Conservation (phyloP, 2,888 invertebrate species). For the Pherbina coryleti region DNA sequence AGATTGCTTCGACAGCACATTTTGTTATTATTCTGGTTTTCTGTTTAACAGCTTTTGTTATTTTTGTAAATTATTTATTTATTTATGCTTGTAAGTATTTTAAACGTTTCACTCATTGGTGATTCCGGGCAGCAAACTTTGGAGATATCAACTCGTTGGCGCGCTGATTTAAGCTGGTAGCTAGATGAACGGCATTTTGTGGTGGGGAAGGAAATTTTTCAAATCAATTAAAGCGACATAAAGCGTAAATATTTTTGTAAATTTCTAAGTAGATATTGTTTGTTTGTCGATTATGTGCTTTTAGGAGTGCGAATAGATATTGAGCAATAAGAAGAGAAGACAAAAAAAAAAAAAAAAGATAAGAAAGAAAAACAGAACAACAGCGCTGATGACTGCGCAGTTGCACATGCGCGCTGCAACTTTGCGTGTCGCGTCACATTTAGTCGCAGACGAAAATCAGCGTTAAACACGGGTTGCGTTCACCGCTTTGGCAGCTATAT, state of each 20-base stretch:
- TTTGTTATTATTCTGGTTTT: not conserved
- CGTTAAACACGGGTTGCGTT: constrained; percentile 33
- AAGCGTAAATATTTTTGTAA: constrained; percentile 27
- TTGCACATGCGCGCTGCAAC: constrained; percentile 56
- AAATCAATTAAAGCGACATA: constrained; percentile 15
- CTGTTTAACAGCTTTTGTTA: not conserved
- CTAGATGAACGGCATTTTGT: constrained; percentile 46
- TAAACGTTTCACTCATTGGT: constrained; percentile 64
- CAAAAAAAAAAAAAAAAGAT: not conserved
- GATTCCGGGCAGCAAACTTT: constrained; percentile 54
- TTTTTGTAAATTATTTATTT: constrained; percentile 44
- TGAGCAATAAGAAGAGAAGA: not conserved
- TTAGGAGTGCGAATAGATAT: not conserved
- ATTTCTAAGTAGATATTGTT: not conserved
- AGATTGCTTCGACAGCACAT: not conserved
- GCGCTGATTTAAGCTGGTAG: constrained; percentile 1
- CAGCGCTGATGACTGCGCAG: constrained; percentile 50
- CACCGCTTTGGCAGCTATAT: constrained; percentile 21
- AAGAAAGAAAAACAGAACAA: not conserved
- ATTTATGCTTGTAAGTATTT: constrained; percentile 61
- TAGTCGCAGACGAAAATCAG: constrained; percentile 26
- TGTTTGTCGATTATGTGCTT: constrained; percentile 1
- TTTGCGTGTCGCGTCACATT: constrained; percentile 44
- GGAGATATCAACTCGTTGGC: not conserved
- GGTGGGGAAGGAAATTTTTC: constrained; percentile 1